Base-by-base conservation (phyloP, 2,797 vertebrate genomes). In the Enteromius mattozi region DNA sequence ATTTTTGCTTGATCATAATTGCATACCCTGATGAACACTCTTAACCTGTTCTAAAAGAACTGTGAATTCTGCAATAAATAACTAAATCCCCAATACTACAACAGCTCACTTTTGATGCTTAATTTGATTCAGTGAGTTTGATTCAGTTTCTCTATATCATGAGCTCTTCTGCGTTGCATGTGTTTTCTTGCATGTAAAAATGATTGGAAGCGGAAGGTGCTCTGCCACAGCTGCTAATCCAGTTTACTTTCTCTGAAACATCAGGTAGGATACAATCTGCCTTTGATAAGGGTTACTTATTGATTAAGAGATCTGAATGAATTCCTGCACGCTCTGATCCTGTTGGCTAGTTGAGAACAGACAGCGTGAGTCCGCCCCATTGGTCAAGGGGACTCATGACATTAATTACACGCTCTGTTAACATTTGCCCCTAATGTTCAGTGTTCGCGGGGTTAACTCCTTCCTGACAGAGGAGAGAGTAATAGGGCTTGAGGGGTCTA, bases 351-450 rank as follows among this genome's bases (percentile, higher is more conserved):
- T 42, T n/a, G 17, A 77, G 92, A 92, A 92, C 21, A 71, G 89
- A 88, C 93, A 95, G 93, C 91, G 88, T 84, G 92, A 94, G 94
- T 93, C 95, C 95, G 95, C 96, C 93, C 96, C 93, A 93, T 93
- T 93, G 96, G 95, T 94, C 96, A 97, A 96, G 95, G 95, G 95
- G 96, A 96, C 94, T 95, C 95, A 94, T 94, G 91, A 87, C 95
- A 96, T 96, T 96, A 97, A 99, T 98, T 98, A 99, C 97, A 98
- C 93, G 96, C 96, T 97, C 95, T 93, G 95, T 97, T 97, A 98
- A 96, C 95, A 96, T 93, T 95, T 95, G 94, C 93, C 95, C 93
- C 95, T 70, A 93, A 93, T 92, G 92, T 93, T 92, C 92, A 35
- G 68, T 92, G 80, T 76, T 84, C 80, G 40, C 87, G 91, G 88